Evolutionary conservation across 1,140 invertebrate species (phyloP), one percentile per base, ranked within the genome.

Genomic region (Lordiphosa clarofinis): DNA sequence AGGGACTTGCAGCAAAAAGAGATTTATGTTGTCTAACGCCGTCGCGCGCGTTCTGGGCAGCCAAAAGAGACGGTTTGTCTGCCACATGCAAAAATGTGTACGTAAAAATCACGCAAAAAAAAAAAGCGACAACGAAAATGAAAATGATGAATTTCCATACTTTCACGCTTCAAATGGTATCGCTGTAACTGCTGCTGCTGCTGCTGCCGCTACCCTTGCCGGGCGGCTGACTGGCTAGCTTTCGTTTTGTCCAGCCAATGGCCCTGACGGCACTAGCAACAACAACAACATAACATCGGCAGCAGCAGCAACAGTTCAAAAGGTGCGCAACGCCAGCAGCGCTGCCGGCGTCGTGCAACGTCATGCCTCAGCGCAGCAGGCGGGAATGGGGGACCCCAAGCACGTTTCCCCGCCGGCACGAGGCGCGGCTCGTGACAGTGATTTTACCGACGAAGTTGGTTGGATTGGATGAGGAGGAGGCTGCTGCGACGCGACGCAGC

Each of bases 111-210:
- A 42, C 21, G 15, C 1, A 21, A 21, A 53, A 43, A 58, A 69
- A 73, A 65, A 72, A 76, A 65, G 36, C 50, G 70, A 53, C 5
- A 8, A 38, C 13, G 24, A 43, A 37, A 9, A 47, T 36, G 56
- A 68, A 68, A 70, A 87, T 74, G 64, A 87, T 84, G 73, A 73
- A 87, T 87, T 76, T 87, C 56, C 82, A 87, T 82, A 74, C 67
- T 87, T 72, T 73, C 38, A 73, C 58, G 75, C 52, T 68, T 78
- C 54, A 69, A 65, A 54, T 48, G 60, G 39, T 65, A 52, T 50
- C 65, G 49, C 48, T 61, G 39, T 38, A 36, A 43, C 21, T 21
- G 21, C 43, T 46, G 24, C 11, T 42, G 15, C 2, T 43, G 52
- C 43, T 46, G 52, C 43, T 46, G 24, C 11, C 47, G 15, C 2